phyloP scores from a whole-genome alignment of 2,888 invertebrate genomes.

The Parthenolecanium corni region DNA sequence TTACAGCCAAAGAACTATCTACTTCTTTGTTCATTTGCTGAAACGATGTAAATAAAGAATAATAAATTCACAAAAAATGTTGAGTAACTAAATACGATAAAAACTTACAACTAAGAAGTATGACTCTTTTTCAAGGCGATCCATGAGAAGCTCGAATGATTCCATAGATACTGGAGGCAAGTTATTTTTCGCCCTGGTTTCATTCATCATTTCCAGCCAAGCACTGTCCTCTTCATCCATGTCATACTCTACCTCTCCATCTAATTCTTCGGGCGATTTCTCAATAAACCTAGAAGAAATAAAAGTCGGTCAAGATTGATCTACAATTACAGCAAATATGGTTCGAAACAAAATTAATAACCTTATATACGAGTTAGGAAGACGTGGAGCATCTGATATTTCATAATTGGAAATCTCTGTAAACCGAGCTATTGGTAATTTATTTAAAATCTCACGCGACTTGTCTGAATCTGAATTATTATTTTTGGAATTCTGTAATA shows the following conservation, averaged over 20 bases:
- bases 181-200: slow-evolving; percentile 58
- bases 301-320: too few species aligned
- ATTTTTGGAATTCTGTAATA: too few species aligned
- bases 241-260: slow-evolving; percentile 89
- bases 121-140: slow-evolving; percentile 93
- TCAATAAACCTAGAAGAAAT: slow-evolving; percentile 73
- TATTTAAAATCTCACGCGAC: slow-evolving; percentile 39
- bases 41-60: not conserved
- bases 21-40: slow-evolving; percentile 32
- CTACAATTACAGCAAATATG: not conserved
- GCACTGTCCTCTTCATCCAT: slow-evolving; percentile 96
- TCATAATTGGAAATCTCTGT: slow-evolving; percentile 63
- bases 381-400: slow-evolving; percentile 67
- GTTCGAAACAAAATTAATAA: slow-evolving; percentile 30
- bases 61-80: not conserved
- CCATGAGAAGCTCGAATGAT: slow-evolving; percentile 90
- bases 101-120: slow-evolving; percentile 61
- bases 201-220: slow-evolving; percentile 84
- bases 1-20: slow-evolving; percentile 47
- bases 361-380: slow-evolving; percentile 68
- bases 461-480: too few species aligned
- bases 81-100: not conserved
- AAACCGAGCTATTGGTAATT: slow-evolving; percentile 58
- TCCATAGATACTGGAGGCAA: slow-evolving; percentile 71
- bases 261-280: slow-evolving; percentile 84